A percentile compares a stretch with the other conserved stretches of the same genome.
Evolutionary conservation across 1,140 invertebrate species (phyloP).

Genomic region (Drosophila seguyi): DNA sequence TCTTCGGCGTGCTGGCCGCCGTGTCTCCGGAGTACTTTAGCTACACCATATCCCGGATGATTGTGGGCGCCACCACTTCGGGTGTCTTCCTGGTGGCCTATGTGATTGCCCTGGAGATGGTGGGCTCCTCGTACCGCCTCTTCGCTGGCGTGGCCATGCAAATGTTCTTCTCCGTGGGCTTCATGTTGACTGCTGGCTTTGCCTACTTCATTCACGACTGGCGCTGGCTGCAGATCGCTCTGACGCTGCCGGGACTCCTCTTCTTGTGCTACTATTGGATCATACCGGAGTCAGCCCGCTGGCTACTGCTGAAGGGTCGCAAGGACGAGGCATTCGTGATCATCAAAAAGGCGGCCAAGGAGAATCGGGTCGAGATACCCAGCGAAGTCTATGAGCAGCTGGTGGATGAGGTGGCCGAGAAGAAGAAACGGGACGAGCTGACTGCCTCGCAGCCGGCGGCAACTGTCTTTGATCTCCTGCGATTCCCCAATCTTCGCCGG

Average conservation of each 20-base stretch:
- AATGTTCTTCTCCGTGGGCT: constrained; percentile 92
- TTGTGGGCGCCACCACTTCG: constrained; percentile 91
- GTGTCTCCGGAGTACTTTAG: constrained; percentile 89
- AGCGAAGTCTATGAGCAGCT: constrained; percentile 87
- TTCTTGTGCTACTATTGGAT: constrained; percentile 94
- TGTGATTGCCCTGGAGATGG: constrained; percentile 93
- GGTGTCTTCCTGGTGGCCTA: constrained; percentile 92
- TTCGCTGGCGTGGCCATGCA: constrained; percentile 91
- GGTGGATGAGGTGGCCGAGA: constrained; percentile 85
- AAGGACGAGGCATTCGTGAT: constrained; percentile 90
- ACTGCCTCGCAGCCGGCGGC: constrained; percentile 79
- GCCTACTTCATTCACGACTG: constrained; percentile 92
- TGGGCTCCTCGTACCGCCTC: constrained; percentile 90
- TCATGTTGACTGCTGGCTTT: constrained; percentile 90
- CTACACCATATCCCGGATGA: constrained; percentile 89
- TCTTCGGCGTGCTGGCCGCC: constrained; percentile 88
- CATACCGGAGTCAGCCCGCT: constrained; percentile 93
- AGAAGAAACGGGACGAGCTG: constrained; percentile 61
- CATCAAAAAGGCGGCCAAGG: constrained; percentile 89
- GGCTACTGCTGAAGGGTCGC: constrained; percentile 91
- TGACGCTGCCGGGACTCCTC: constrained; percentile 89
- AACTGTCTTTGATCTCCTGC: constrained; percentile 89
- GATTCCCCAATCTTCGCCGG: constrained; percentile 89
- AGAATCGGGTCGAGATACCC: constrained; percentile 88
- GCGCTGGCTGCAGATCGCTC: constrained; percentile 90